Evolutionary conservation across 2,113 vertebrate genomes (phyloP).

Genomic region (Pandion haliaetus): DNA sequence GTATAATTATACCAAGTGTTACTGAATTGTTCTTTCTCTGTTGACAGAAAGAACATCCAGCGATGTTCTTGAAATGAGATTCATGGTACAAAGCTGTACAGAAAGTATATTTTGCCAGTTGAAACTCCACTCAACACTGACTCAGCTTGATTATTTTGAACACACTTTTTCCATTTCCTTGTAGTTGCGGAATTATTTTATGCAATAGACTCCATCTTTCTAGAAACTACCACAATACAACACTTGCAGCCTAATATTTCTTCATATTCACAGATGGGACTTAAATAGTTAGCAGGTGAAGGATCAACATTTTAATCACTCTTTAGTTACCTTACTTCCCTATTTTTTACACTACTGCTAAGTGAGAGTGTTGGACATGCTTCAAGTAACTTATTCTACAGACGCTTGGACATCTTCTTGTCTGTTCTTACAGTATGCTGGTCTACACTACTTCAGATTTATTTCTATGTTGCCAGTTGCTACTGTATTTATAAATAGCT

Average conservation of each 20-base stretch:
- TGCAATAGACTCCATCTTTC: not conserved
- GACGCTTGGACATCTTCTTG: not conserved
- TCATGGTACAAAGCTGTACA: not conserved
- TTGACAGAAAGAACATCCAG: not conserved
- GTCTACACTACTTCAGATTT: not conserved
- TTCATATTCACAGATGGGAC: not conserved
- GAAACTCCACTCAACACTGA: not conserved
- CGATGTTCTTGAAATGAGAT: not conserved
- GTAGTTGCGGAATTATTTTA: not conserved
- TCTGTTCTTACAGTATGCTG: not conserved
- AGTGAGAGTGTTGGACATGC: not conserved
- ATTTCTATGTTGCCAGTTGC: not conserved
- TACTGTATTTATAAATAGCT: not conserved
- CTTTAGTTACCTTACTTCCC: not conserved
- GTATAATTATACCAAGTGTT: not conserved
- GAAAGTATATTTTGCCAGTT: not conserved
- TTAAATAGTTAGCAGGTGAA: not conserved
- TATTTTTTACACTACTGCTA: not conserved
- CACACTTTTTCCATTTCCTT: not conserved
- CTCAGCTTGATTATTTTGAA: not conserved
- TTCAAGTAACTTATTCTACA: not conserved
- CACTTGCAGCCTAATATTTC: not conserved
- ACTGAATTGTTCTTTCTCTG: not conserved
- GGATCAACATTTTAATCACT: not conserved
- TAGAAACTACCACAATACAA: not conserved